These are phyloP conservation scores for Cepaea hortensis DNA, from an alignment of 2,888 invertebrate species.

Conservation along the genomic window DNA sequence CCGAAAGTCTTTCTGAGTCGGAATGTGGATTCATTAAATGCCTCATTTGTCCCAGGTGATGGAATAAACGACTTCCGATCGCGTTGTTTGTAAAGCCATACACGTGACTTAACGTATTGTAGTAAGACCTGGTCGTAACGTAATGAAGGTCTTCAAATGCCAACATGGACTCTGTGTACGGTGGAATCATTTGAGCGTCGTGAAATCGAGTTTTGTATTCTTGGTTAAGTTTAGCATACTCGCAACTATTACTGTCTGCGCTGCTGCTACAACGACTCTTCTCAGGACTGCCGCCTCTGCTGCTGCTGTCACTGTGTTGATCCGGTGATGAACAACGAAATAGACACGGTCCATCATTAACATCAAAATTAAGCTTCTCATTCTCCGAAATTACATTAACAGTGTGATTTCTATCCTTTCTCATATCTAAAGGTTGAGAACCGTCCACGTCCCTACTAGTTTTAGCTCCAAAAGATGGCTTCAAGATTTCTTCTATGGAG, in stretches of 20 bases:
- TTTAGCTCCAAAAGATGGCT: constrained; percentile 23
- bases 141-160: background rate
- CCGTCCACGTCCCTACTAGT: too few relatives aligned
- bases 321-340: background rate
- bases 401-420: background rate
- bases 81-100: background rate
- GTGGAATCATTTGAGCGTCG: background rate
- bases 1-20: background rate
- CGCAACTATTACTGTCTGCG: background rate
- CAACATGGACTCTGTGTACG: background rate
- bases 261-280: background rate
- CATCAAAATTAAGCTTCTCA: background rate
- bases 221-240: background rate
- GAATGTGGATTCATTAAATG: background rate
- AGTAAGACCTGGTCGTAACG: background rate
- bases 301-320: background rate
- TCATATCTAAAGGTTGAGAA: constrained; percentile 12
- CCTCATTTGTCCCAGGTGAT: background rate
- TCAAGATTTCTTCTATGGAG: constrained; percentile 35
- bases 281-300: background rate
- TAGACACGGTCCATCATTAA: background rate
- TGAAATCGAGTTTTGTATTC: background rate
- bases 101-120: background rate
- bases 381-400: background rate
- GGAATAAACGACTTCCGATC: background rate